Base-by-base conservation (phyloP, 2,113 vertebrate species). In the Montifringilla adamsi region DNA sequence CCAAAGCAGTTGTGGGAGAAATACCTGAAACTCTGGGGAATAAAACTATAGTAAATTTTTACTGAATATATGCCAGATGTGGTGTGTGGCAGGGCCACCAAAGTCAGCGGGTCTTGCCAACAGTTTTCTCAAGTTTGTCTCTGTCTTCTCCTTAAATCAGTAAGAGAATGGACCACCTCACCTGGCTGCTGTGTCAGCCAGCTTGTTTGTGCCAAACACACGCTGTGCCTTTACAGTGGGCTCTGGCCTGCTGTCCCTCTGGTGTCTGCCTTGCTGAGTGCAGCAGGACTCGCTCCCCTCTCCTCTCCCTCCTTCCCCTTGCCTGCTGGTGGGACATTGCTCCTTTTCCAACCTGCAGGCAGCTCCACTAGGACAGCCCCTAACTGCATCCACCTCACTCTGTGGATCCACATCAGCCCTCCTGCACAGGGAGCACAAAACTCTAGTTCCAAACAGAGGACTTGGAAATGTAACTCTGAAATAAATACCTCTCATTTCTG, bases 251-350 rank as follows among this genome's bases (percentile, higher is more conserved):
- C 47, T 74, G 64, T 83, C 58, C 60, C 50, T 31, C 6, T 0
- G 0, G 31, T 9, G 27, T 47, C 63, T 70, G 79, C 79, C 80
- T 86, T 62, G 19, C 23, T 31, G 20, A 55, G 46, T 13, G 56
- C 55, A 39, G 50, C 60, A 37, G 44, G 3, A 31, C 27, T 44
- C 3, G 0, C 18, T 80, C n/a, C 26, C 24, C 26, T 49, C 49
- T 69, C 39, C 21, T 76, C 53, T 52, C 35, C 43, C 46, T 74
- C 69, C 55, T 64, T 62, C 41, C 44, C 28, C 14, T 69, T 31
- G 16, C 24, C 16, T 20, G 2, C 20, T 0, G 0, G 3, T 26
- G 52, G 60, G 74, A 84, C 9, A 0, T 10, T 11, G 41, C 64
- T 81, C n/a, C 53, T n/a, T 53, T 83, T 35, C 63, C n/a, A 31